Percentiles rank a stretch among this genome's conserved stretches.
phyloP scores from a whole-genome alignment of 2,888 invertebrate species.

The Microplitis manilae region DNA sequence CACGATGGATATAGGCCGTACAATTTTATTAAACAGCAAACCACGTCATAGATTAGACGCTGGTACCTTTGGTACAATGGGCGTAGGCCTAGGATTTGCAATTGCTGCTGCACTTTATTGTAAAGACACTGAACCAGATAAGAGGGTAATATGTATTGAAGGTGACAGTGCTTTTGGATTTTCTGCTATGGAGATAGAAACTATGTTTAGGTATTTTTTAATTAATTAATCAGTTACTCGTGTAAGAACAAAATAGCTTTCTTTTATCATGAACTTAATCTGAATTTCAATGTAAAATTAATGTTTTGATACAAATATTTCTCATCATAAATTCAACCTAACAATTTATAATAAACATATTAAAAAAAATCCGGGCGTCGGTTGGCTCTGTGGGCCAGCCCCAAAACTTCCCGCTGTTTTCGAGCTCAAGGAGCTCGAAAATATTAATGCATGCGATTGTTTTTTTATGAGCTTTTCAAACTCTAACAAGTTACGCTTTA shows the following conservation, averaged over 20 bases:
- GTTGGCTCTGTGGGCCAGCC: no score
- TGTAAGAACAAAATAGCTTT: no score
- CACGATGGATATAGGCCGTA: conserved; percentile 98
- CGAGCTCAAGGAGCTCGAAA: no score
- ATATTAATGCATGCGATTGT: no score
- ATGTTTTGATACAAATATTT: background rate
- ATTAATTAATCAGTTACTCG: no score
- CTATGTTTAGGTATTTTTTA: conserved; percentile 80
- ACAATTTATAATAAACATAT: background rate
- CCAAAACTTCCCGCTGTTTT: no score
- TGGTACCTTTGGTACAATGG: conserved; percentile 98
- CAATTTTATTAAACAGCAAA: conserved; percentile 86
- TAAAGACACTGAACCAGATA: conserved; percentile 84
- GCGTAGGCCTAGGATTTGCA: conserved; percentile 93
- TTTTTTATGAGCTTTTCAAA: no score
- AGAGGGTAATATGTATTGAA: conserved; percentile 93
- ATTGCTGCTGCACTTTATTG: conserved; percentile 94
- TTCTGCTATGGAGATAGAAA: conserved; percentile 98
- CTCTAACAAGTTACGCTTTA: no score
- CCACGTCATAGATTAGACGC: conserved; percentile 94
- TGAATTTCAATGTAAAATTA: background rate
- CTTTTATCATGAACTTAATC: conserved; percentile 22
- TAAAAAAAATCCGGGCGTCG: no score
- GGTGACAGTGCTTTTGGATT: conserved; percentile 99
- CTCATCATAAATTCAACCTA: background rate